phyloP scores from a whole-genome alignment of 64 coral and sea anemone genomes.

The Montipora cactus region DNA sequence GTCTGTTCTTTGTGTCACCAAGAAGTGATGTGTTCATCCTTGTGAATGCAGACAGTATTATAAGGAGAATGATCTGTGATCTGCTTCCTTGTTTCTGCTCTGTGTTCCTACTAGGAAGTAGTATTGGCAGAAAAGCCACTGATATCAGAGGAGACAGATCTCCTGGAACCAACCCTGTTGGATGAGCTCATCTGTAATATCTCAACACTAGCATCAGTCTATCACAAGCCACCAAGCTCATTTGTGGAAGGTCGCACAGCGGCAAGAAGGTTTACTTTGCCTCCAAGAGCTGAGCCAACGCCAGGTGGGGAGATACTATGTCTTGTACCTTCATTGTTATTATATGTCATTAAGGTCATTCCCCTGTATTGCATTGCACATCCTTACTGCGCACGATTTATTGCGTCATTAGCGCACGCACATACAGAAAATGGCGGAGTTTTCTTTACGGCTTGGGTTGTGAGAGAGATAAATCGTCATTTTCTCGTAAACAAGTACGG shows the following conservation, averaged over 20 bases:
- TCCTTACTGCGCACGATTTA: too few species aligned
- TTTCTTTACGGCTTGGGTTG: too few species aligned
- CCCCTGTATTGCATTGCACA: too few species aligned
- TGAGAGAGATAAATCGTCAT: too few species aligned
- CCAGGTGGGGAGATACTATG: slow-evolving; percentile 52
- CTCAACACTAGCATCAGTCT: slow-evolving; percentile 96
- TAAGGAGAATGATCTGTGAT: background rate
- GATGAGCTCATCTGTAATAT: slow-evolving; percentile 99
- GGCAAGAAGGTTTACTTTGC: slow-evolving; percentile 93
- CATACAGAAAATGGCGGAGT: too few species aligned
- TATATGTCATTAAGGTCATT: too few species aligned
- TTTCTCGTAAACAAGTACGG: too few species aligned
- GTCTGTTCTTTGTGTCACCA: too few species aligned
- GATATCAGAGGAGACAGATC: slow-evolving; percentile 98
- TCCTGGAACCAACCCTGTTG: slow-evolving; percentile 90
- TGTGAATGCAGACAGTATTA: too few species aligned
- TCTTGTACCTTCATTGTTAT: too few species aligned
- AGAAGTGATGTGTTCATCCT: too few species aligned
- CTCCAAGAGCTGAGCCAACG: slow-evolving; percentile 90
- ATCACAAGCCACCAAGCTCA: slow-evolving; percentile 98
- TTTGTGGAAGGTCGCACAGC: slow-evolving; percentile 99
- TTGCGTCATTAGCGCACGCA: too few species aligned
- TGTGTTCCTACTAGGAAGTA: slow-evolving; percentile 80
- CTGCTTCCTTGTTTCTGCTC: background rate
- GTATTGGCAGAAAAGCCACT: slow-evolving; percentile 97